Percentiles rank a stretch among this genome's conserved stretches.
Conservation (phyloP, 2,888 invertebrate genomes). For the Biston betularia region DNA sequence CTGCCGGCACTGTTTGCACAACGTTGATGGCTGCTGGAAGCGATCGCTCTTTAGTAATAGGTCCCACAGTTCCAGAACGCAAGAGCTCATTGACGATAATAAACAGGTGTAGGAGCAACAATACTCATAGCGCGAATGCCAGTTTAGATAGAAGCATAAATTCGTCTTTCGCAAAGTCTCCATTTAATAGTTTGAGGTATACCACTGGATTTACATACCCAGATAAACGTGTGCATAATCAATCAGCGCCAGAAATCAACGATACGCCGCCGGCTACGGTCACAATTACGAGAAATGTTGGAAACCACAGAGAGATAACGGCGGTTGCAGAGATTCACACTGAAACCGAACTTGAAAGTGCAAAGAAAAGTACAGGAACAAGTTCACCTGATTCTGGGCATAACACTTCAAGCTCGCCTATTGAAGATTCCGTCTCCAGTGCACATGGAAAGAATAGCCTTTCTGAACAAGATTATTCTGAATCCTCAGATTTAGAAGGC, state of each 20-base stretch:
- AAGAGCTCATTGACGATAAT: constrained; percentile 91
- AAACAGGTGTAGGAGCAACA: constrained; percentile 81
- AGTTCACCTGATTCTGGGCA: constrained; percentile 93
- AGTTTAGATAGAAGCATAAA: constrained; percentile 85
- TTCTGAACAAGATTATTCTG: constrained; percentile 94
- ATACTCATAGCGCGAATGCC: constrained; percentile 81
- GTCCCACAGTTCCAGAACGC: constrained; percentile 93
- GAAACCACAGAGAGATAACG: constrained; percentile 83
- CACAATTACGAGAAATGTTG: constrained; percentile 75
- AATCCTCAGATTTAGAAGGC: constrained; percentile 95
- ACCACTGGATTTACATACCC: constrained; percentile 68
- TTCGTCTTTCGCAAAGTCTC: constrained; percentile 74
- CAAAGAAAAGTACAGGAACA: constrained; percentile 87
- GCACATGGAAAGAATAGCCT: constrained; percentile 89
- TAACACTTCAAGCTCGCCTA: constrained; percentile 92
- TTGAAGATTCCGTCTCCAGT: constrained; percentile 90
- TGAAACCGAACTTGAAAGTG: constrained; percentile 76
- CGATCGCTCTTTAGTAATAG: constrained; percentile 87
- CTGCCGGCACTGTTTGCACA: constrained; percentile 95
- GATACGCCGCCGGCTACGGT: constrained; percentile 67
- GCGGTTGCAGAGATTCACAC: constrained; percentile 87
- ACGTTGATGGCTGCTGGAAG: constrained; percentile 90
- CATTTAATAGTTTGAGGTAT: constrained; percentile 74
- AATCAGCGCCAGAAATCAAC: constrained; percentile 73
- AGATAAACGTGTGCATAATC: constrained; percentile 70